Evolutionary conservation across 2,888 invertebrate species (phyloP).

Genomic region (Microctonus brassicae): DNA sequence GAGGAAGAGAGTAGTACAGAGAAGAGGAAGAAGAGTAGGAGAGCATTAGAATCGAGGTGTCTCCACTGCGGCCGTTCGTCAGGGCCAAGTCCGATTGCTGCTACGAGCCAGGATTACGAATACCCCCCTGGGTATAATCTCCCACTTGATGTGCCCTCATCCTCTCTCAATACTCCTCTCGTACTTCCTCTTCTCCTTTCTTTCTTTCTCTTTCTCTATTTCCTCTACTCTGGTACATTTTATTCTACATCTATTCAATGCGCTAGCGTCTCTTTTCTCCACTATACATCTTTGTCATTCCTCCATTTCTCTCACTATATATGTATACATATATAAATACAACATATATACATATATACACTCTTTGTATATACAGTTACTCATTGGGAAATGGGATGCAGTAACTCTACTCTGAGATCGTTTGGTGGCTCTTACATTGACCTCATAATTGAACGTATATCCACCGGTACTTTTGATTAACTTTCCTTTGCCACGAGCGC

Average conservation of each 20-base stretch:
- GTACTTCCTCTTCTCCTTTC: too few relatives aligned
- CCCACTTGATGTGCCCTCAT: constrained; percentile 18
- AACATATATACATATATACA: not conserved
- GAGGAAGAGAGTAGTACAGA: not conserved
- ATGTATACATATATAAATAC: not conserved
- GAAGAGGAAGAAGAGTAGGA: constrained; percentile 1
- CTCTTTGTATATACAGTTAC: not conserved
- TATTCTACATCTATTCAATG: constrained; percentile 25
- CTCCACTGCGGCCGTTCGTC: constrained; percentile 43
- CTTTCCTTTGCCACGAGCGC: constrained; percentile 7
- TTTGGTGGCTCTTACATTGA: constrained; percentile 34
- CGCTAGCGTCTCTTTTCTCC: constrained; percentile 23
- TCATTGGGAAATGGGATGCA: constrained; percentile 1
- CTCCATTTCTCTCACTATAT: constrained; percentile 10
- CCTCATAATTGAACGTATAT: constrained; percentile 53
- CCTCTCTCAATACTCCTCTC: too few relatives aligned
- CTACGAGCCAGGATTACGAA: constrained; percentile 56
- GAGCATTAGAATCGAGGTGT: constrained; percentile 19
- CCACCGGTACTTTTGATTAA: constrained; percentile 50
- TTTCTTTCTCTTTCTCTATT: constrained; percentile 16
- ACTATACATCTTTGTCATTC: constrained; percentile 23
- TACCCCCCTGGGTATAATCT: constrained; percentile 37
- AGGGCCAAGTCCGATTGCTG: constrained; percentile 52
- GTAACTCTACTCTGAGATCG: constrained; percentile 31
- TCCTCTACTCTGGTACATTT: constrained; percentile 31